These are phyloP conservation scores for Ammodytes marinus DNA, from an alignment of 2,113 vertebrate genomes.

Conservation along the genomic window DNA sequence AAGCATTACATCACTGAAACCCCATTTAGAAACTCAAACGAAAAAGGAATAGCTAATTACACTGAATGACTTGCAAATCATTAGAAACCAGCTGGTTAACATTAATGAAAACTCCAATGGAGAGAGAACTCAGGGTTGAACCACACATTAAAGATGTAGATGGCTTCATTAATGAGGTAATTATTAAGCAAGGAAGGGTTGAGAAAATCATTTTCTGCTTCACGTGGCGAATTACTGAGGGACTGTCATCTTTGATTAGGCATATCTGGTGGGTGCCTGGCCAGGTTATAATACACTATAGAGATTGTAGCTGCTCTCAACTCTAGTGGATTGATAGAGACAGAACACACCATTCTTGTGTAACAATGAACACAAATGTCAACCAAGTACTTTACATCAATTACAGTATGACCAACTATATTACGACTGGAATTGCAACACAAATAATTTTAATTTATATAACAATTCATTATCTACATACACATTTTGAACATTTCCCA, in stretches of 20 bases:
- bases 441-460: no score
- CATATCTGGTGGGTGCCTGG: conserved; percentile 13
- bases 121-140: conserved; percentile 46
- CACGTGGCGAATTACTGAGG: conserved; percentile 50
- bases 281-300: neutral
- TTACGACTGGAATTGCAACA: neutral
- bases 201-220: conserved; percentile 76
- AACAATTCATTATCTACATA: no score
- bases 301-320: neutral
- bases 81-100: conserved; percentile 68
- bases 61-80: conserved; percentile 62
- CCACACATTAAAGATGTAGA: conserved; percentile 58
- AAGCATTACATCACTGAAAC: conserved; percentile 32
- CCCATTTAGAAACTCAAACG: conserved; percentile 49
- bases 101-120: conserved; percentile 67
- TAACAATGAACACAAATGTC: neutral
- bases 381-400: no score
- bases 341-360: neutral
- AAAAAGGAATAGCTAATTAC: conserved; percentile 68
- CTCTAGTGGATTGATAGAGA: neutral
- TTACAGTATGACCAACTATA: neutral
- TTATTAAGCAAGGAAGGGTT: conserved; percentile 71
- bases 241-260: conserved; percentile 57
- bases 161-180: conserved; percentile 73
- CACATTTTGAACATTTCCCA: neutral